Percentiles rank a stretch among this genome's conserved stretches.
These are phyloP conservation scores for Zosterops japonicus DNA, from an alignment of 2,113 vertebrate genomes.

Conservation along the genomic window DNA sequence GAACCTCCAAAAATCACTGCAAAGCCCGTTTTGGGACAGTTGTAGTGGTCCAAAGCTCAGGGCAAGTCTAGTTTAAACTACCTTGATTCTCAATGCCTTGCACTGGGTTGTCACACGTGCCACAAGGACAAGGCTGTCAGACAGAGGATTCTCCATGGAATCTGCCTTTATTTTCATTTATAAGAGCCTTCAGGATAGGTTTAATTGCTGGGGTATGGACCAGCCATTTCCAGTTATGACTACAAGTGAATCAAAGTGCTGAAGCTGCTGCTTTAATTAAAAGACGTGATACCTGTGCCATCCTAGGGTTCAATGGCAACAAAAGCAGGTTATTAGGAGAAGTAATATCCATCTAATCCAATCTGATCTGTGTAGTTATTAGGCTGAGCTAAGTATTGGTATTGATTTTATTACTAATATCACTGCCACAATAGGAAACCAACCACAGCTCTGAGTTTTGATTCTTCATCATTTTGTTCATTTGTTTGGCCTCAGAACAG, in stretches of 20 bases:
- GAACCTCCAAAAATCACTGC: background rate
- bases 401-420: conserved; percentile 65
- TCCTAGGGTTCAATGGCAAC: background rate
- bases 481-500: background rate
- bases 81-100: background rate
- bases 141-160: background rate
- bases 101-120: background rate
- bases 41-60: background rate
- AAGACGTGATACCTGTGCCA: background rate
- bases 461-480: background rate
- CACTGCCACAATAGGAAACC: background rate
- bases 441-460: background rate
- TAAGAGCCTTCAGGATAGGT: background rate
- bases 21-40: background rate
- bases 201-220: background rate
- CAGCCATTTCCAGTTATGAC: background rate
- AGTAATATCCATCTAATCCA: conserved; percentile 1
- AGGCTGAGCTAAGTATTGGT: conserved; percentile 28
- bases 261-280: conserved; percentile 38
- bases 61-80: background rate
- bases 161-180: background rate
- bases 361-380: conserved; percentile 25
- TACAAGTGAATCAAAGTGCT: background rate
- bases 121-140: background rate
- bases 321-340: conserved; percentile 17